Percentiles rank a stretch among this genome's conserved stretches.
Conservation (phyloP, 1,140 invertebrate species). For the Polypedilum pembai region DNA sequence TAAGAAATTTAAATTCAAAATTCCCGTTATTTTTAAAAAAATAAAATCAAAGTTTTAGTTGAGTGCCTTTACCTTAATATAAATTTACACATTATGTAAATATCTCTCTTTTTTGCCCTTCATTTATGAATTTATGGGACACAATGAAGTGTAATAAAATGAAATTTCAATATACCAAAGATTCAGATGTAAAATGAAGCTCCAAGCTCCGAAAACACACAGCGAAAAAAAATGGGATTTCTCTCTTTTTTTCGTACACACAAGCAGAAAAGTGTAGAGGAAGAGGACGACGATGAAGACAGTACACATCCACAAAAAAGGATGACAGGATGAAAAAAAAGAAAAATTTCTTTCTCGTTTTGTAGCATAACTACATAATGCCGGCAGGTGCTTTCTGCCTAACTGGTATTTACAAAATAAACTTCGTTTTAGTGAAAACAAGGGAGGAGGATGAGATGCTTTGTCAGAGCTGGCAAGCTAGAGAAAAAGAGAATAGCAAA, state of each 20-base stretch:
- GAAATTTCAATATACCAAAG: constrained; percentile 7
- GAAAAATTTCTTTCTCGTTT: not conserved
- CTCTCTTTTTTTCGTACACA: not conserved
- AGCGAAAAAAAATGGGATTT: not conserved
- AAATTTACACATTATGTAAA: not conserved
- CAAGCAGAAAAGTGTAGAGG: not conserved
- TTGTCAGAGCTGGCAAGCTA: no score
- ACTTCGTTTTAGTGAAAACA: constrained; percentile 4
- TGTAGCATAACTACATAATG: not conserved
- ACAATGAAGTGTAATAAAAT: constrained; percentile 19
- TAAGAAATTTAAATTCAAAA: no score
- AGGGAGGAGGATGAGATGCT: not conserved
- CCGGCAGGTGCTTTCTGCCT: not conserved
- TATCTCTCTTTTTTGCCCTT: not conserved
- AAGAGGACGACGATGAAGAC: not conserved
- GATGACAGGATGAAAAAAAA: not conserved
- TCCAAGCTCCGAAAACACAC: not conserved
- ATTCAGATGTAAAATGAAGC: constrained; percentile 8
- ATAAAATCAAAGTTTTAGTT: no score
- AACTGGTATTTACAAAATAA: constrained; percentile 19
- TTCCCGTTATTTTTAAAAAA: no score
- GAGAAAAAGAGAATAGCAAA: no score
- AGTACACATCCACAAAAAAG: not conserved
- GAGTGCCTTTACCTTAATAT: not conserved
- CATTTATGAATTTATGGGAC: constrained; percentile 13